A percentile compares a stretch with the other conserved stretches of the same genome.
These are phyloP conservation scores for Danionella cerebrum DNA, from an alignment of 2,113 vertebrate genomes.

Conservation along the genomic window DNA sequence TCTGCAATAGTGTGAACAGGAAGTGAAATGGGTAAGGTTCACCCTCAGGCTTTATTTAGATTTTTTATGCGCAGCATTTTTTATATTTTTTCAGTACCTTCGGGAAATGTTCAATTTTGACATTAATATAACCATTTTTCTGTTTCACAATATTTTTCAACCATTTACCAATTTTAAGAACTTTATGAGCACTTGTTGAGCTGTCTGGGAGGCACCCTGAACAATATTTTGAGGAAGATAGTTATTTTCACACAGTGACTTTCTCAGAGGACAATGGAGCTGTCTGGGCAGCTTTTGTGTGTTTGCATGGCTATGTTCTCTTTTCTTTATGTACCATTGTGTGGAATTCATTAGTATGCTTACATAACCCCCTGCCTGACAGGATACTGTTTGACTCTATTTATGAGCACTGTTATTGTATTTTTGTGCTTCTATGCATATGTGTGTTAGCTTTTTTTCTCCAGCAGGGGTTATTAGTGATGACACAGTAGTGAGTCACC, in stretches of 20 bases:
- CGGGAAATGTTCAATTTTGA: no score
- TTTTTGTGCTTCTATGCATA: not conserved
- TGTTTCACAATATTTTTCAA: slow-evolving; percentile 38
- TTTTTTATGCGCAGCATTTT: no score
- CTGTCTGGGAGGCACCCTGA: slow-evolving; percentile 9
- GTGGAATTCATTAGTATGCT: slow-evolving; percentile 9
- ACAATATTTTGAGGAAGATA: slow-evolving; percentile 26
- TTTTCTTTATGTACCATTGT: slow-evolving; percentile 3
- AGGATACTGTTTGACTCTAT: slow-evolving; percentile 10
- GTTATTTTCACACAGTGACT: slow-evolving; percentile 15
- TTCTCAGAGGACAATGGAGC: not conserved
- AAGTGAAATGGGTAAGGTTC: not conserved
- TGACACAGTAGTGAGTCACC: slow-evolving; percentile 73
- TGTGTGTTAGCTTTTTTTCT: slow-evolving; percentile 38
- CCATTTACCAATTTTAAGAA: slow-evolving; percentile 35
- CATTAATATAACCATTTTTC: no score
- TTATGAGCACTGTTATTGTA: slow-evolving; percentile 6
- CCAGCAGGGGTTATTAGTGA: slow-evolving; percentile 59
- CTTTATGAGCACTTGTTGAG: slow-evolving; percentile 23
- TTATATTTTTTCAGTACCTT: no score
- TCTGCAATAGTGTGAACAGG: not conserved
- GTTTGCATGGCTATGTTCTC: no score
- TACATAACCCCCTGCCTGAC: slow-evolving; percentile 7
- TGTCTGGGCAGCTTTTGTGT: not conserved
- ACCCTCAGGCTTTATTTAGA: no score